These are phyloP conservation scores for Terebella lapidaria DNA, from an alignment of 2,888 invertebrate genomes.

Conservation along the genomic window DNA sequence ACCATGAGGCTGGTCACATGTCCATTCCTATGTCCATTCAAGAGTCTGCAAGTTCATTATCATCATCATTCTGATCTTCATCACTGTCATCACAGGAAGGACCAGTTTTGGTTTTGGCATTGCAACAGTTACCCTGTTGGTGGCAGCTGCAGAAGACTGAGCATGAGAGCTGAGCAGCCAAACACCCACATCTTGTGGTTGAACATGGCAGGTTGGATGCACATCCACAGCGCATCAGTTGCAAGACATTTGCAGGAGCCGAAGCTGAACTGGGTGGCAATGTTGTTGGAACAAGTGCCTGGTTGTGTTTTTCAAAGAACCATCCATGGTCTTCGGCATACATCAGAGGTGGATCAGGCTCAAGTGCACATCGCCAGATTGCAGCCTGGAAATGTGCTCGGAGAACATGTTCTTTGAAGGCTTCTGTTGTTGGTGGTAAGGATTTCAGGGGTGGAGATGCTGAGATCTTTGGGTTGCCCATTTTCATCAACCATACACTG, in stretches of 20 bases:
- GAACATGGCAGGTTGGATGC: neutral
- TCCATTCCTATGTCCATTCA: too few species aligned
- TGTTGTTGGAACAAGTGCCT: neutral
- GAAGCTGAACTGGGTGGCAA: neutral
- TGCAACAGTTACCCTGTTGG: neutral
- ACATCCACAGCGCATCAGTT: constrained; percentile 1
- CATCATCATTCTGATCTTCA: too few species aligned
- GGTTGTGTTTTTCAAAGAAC: neutral
- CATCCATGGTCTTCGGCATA: neutral
- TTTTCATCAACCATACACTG: neutral
- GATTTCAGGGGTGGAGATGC: neutral
- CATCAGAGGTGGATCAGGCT: neutral
- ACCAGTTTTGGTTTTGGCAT: neutral
- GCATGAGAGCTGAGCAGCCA: too few species aligned
- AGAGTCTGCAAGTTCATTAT: too few species aligned
- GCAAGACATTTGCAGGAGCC: neutral
- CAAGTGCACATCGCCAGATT: constrained; percentile 1
- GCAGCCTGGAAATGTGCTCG: neutral
- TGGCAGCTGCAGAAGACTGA: neutral
- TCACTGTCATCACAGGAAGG: neutral
- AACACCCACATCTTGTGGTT: neutral
- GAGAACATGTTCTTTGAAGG: neutral
- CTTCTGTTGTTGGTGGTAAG: constrained; percentile 2
- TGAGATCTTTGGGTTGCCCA: neutral
- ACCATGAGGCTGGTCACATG: too few species aligned